Base-by-base conservation (phyloP, 2,113 vertebrate genomes). In the Carassius auratus region DNA sequence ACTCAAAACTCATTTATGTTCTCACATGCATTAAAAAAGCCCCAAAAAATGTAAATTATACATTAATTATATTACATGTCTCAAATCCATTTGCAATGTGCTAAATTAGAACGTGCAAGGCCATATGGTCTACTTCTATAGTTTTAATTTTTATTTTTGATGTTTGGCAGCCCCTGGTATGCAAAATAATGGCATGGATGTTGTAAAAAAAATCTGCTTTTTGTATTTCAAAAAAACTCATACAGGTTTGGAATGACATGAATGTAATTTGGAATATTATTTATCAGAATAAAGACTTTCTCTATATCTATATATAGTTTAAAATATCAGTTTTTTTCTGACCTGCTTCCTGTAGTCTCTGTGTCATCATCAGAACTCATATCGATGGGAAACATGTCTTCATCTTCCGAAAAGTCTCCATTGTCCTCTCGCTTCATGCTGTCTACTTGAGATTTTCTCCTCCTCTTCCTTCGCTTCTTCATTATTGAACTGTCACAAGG, bases 311-410 rank as follows among this genome's bases (percentile, higher is more conserved):
- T n/a, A n/a, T n/a, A n/a, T n/a, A n/a, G n/a, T n/a, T n/a, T n/a
- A n/a, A n/a, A n/a, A n/a, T n/a, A n/a, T 5, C 36, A 17, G 19
- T 79, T 38, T 36, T 62, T 62, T 59, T 74, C 85, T 87, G 55
- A 97, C 97, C 96, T 96, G 84, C 89, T 89, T 78, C 64, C 69
- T 26, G 95, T 95, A 0, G 59, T 86, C 26, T 95, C 96, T 9
- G 71, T 89, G 76, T 97, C 97, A 88, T 99, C 97, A 7, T 98
- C 97, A 0, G 98, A 98, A 90, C 97, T 99, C 93, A 99, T 93
- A 91, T 99, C 97, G 36, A 99, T 97, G 23, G 95, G 94, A 88
- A 99, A 99, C 97, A 99, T 96, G 88, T 98, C 96, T 42, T 98
- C 97, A 5, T 97, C 96, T 88, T 97, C 97, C 0, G 97, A 97